Percentiles rank a stretch among this genome's conserved stretches.
Conservation (phyloP, 2,797 vertebrate genomes). For the Etheostoma perlongum region DNA sequence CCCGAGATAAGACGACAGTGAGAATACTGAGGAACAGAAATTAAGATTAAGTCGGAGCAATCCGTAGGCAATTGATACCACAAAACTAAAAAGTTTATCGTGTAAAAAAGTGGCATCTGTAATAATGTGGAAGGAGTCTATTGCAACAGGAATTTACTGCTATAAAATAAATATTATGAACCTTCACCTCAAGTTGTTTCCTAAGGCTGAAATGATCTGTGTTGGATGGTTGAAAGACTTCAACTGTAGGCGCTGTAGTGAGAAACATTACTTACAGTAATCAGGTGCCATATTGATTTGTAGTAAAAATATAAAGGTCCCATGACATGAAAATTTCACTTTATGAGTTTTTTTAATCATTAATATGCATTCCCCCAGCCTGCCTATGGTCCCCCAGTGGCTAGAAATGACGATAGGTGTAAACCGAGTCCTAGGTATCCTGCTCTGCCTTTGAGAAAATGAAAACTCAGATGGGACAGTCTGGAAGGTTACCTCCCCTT, state of each 20-base stretch:
- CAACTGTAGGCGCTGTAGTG: constrained; percentile 90
- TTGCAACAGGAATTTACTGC: neutral
- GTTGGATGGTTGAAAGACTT: constrained; percentile 95
- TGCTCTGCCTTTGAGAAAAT: no score
- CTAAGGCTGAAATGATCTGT: constrained; percentile 91
- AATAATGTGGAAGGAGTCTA: neutral
- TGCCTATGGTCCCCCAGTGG: no score
- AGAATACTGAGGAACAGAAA: constrained; percentile 86
- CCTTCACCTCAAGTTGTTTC: constrained; percentile 94
- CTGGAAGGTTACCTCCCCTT: no score
- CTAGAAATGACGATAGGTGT: no score
- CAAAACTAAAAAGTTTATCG: neutral
- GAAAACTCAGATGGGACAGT: no score
- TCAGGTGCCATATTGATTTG: constrained; percentile 21
- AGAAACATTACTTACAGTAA: constrained; percentile 26
- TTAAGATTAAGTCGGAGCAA: neutral
- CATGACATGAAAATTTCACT: no score
- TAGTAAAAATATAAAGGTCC: neutral
- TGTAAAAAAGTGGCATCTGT: neutral
- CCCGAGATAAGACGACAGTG: constrained; percentile 90
- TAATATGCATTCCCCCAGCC: no score
- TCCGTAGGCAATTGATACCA: neutral
- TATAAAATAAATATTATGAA: neutral
- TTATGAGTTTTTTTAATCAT: no score
- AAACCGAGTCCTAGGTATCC: no score